Evolutionary conservation across 2,888 invertebrate genomes (phyloP).

Genomic region (Maniola hyperantus): DNA sequence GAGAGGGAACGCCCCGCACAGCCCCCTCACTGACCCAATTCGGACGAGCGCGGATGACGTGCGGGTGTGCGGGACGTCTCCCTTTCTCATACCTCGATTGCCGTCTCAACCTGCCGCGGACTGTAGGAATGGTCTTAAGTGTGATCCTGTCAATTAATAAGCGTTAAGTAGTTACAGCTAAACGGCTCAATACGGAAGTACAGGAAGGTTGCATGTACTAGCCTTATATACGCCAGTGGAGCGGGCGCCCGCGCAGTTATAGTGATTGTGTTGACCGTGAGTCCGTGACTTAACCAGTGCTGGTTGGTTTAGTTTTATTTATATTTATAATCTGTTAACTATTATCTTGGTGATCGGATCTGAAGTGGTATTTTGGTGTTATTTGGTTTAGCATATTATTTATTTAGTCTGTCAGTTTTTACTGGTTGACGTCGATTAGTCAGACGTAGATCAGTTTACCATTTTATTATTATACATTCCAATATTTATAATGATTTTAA

Average conservation of each 20-base stretch:
- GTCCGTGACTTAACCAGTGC: conserved; percentile 46
- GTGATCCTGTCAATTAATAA: neutral
- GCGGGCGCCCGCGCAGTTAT: conserved; percentile 66
- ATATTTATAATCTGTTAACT: conserved; percentile 14
- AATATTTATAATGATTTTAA: too few species aligned
- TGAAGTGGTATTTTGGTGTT: neutral
- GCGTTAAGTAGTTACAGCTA: neutral
- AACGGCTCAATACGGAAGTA: conserved; percentile 63
- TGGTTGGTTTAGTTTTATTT: conserved; percentile 29
- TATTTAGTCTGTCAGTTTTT: neutral
- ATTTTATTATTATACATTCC: too few species aligned
- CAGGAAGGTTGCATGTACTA: conserved; percentile 63
- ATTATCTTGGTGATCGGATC: neutral
- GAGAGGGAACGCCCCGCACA: too few species aligned
- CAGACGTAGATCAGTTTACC: too few species aligned
- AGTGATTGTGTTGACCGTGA: conserved; percentile 47
- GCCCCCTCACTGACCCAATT: too few species aligned
- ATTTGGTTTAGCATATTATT: neutral
- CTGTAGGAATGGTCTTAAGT: too few species aligned
- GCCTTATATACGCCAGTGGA: conserved; percentile 64
- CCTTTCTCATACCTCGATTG: too few species aligned
- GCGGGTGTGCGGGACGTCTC: too few species aligned
- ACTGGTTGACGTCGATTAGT: too few species aligned
- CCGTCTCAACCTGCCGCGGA: too few species aligned
- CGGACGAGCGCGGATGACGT: too few species aligned